Evolutionary conservation across 2,888 invertebrate species (phyloP).

Genomic region (Nezara viridula): DNA sequence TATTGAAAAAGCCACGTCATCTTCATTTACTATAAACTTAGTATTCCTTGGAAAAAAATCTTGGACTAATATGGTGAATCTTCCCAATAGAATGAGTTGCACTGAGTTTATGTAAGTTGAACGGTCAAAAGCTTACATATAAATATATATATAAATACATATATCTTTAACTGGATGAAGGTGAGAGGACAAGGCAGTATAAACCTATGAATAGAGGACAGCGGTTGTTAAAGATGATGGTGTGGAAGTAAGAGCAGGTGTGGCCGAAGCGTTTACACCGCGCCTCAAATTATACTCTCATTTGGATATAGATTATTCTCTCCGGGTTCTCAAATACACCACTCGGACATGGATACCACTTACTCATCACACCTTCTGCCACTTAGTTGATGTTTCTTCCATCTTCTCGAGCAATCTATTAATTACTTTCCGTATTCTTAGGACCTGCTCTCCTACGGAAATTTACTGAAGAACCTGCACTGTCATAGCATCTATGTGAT

Average conservation of each 20-base stretch:
- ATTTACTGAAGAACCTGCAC: not conserved
- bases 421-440: not conserved
- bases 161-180: no score
- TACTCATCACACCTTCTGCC: conserved; percentile 22
- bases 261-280: not conserved
- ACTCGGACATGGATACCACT: conserved; percentile 12
- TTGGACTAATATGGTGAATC: no score
- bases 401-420: not conserved
- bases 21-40: no score
- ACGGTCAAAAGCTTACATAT: not conserved
- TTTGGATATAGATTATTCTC: conserved; percentile 37
- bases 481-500: not conserved
- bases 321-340: not conserved
- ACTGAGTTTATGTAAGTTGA: not conserved
- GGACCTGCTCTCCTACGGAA: not conserved
- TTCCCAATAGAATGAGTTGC: not conserved
- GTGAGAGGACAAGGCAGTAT: not conserved
- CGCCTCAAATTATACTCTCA: conserved; percentile 36
- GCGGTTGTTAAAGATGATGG: not conserved
- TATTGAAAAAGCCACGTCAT: no score
- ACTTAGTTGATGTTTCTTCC: not conserved
- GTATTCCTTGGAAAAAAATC: no score
- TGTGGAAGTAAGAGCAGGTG: conserved; percentile 32
- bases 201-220: conserved; percentile 35
- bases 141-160: not conserved